These are phyloP conservation scores for Geophilus truncorum DNA, from an alignment of 2,888 invertebrate species.

Conservation along the genomic window DNA sequence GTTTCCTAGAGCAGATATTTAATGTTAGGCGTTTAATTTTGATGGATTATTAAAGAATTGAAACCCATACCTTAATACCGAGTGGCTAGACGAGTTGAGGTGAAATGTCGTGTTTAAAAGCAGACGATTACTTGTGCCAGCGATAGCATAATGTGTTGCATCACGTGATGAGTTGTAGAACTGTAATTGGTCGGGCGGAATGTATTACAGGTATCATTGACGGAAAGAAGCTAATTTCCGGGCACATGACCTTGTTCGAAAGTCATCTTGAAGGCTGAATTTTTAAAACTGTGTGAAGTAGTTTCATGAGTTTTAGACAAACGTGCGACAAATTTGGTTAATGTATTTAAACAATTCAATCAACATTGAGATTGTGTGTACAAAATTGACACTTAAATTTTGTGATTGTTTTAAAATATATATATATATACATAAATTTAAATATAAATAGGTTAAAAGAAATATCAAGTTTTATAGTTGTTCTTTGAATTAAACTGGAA, in stretches of 20 bases:
- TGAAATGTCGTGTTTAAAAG: neutral
- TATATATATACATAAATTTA: too few relatives aligned
- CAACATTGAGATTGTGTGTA: too few relatives aligned
- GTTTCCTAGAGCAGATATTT: too few relatives aligned
- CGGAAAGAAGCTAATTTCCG: neutral
- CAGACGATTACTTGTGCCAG: neutral
- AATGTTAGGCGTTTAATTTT: neutral
- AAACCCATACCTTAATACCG: neutral
- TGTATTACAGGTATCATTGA: neutral
- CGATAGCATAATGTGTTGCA: neutral
- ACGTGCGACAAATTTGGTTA: neutral
- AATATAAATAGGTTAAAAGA: too few relatives aligned
- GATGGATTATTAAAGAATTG: neutral
- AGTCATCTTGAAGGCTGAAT: slow-evolving; percentile 5
- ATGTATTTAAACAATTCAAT: too few relatives aligned
- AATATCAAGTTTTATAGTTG: neutral
- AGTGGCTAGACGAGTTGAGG: neutral
- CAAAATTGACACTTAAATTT: too few relatives aligned
- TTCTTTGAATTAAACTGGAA: neutral
- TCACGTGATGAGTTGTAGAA: neutral
- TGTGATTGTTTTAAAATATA: too few relatives aligned
- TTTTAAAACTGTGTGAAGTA: neutral
- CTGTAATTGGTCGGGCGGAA: neutral
- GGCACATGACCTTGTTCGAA: slow-evolving; percentile 4
- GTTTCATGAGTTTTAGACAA: neutral